These are phyloP conservation scores for Eristalinus sepulchralis DNA, from an alignment of 2,888 invertebrate species.

Conservation along the genomic window DNA sequence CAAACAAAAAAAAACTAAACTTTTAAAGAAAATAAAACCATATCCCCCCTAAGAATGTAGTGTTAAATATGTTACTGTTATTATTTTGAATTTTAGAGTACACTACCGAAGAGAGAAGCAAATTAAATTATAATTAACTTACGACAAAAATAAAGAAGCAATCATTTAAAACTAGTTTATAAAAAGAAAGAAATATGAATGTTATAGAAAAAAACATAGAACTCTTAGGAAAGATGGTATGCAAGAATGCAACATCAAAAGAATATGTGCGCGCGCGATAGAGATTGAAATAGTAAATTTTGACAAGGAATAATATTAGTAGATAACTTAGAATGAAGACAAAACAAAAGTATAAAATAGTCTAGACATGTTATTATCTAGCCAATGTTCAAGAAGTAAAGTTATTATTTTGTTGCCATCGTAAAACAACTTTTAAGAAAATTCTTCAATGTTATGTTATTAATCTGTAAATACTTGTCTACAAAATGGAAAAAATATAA, in stretches of 20 bases:
- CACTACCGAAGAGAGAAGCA: conserved; percentile 6
- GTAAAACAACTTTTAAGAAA: conserved; percentile 6
- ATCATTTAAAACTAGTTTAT: conserved; percentile 71
- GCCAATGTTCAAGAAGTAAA: conserved; percentile 26
- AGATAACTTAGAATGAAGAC: conserved; percentile 17
- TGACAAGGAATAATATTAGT: conserved; percentile 58
- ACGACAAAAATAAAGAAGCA: conserved; percentile 69
- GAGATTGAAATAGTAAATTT: conserved; percentile 40
- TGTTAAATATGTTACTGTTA: conserved; percentile 45
- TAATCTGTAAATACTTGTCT: conserved; percentile 55
- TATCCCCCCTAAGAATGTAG: conserved; percentile 50
- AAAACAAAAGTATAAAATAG: conserved; percentile 11
- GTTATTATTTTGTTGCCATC: conserved; percentile 39
- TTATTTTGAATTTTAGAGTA: conserved; percentile 15
- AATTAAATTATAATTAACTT: conserved; percentile 48
- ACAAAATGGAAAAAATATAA: conserved; percentile 23
- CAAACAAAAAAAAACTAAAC: not conserved
- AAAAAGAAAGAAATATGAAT: conserved; percentile 28
- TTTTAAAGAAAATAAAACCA: conserved; percentile 42
- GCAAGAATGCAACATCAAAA: not conserved
- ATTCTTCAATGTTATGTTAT: conserved; percentile 11
- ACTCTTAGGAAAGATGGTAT: not conserved
- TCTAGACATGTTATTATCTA: conserved; percentile 39
- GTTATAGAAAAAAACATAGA: not conserved
- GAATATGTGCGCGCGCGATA: conserved; percentile 6